These are phyloP conservation scores for Phrynosoma blainvillii DNA, from an alignment of 2,113 vertebrate genomes.

Conservation along the genomic window DNA sequence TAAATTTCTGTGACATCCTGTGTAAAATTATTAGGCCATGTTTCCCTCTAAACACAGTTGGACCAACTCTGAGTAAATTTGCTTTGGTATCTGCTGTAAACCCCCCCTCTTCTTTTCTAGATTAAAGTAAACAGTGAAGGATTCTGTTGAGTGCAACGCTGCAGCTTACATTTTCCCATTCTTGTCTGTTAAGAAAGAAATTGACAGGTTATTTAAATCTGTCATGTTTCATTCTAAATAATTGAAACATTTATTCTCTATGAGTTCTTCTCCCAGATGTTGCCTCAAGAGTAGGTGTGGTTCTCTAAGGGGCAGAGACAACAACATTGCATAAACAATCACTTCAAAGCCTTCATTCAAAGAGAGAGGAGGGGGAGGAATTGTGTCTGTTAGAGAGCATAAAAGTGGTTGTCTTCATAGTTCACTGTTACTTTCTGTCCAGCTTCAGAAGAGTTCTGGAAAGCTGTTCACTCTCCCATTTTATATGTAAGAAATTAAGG, in stretches of 20 bases:
- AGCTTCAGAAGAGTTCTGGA: background rate
- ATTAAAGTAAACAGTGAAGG: background rate
- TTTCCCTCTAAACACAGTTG: background rate
- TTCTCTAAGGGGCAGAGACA: background rate
- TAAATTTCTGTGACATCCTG: background rate
- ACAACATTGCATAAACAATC: background rate
- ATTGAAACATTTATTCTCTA: background rate
- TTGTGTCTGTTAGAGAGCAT: background rate
- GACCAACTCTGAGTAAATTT: background rate
- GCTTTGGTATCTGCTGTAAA: background rate
- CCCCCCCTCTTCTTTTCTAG: no score
- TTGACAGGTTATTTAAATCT: slow-evolving; percentile 39
- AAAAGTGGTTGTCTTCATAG: background rate
- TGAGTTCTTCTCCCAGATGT: slow-evolving; percentile 2
- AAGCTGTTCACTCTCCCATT: background rate
- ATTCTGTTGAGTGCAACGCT: background rate
- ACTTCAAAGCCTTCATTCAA: slow-evolving; percentile 22
- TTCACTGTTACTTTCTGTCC: background rate
- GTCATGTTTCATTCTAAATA: slow-evolving; percentile 21
- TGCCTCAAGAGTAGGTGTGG: background rate
- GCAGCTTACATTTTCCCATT: background rate
- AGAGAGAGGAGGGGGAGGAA: background rate
- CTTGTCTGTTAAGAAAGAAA: background rate
- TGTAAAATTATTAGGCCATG: background rate
- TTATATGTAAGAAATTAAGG: background rate